Evolutionary conservation across 2,888 invertebrate genomes (phyloP), one percentile per base, ranked within the genome.

Genomic region (Chymomyza procnemis): DNA sequence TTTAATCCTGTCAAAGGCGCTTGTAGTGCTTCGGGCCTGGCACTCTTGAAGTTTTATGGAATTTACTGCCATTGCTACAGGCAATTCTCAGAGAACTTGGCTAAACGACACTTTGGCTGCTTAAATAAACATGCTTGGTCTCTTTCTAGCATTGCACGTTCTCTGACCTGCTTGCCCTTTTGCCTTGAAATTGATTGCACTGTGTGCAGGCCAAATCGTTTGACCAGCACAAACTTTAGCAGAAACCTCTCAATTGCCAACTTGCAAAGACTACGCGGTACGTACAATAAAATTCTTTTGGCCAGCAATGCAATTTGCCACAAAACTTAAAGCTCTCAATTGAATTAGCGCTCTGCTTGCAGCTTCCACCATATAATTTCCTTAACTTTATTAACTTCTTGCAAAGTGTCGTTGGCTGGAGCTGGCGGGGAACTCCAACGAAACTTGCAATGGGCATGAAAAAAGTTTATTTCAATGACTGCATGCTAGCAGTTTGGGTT

Each of bases 41-140:
- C 64, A 71, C 81, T 81, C 85, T 81, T 85, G 76, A 81, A 81
- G 85, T 83, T 81, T 71, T 74, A 85, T 80, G 76, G 76, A 72
- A 79, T 77, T 76, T 58, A 69, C 68, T 61, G 66, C 70, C 57
- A 63, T 50, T 57, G 8, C 18, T 58, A 18, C 50, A 3, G 14
- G 19, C 9, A 50, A 50, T 50, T 14, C 16, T 18, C 12, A 12
- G 34, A 9, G 34, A 64, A 64, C 67, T 57, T 70, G 74, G 67
- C 72, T 82, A 82, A 80, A 70, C 75, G 85, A 73, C 85, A 85
- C 71, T 79, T 26, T 75, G 70, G 69, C 64, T 71, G 75, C 69
- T 69, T 79, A 73, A 71, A 62, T 78, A 78, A 79, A 78, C 80
- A 79, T 19, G 14, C 54, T 41, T 3, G 2, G 12, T 41, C 34